Evolutionary conservation across 2,888 invertebrate genomes (phyloP).

Genomic region (Tetramorium bicarinatum): DNA sequence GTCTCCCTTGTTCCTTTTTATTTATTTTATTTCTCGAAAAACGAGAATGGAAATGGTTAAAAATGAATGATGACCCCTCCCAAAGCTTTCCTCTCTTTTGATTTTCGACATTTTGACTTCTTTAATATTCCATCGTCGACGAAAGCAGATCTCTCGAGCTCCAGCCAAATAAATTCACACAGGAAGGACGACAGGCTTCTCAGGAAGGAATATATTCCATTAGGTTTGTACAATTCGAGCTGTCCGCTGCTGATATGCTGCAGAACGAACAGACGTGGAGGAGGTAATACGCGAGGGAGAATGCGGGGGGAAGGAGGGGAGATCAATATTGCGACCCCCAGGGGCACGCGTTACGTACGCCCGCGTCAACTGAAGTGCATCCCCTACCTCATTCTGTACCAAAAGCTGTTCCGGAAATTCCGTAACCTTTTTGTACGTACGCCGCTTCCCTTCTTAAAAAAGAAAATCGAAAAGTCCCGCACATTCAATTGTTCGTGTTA

Average conservation of each 20-base stretch:
- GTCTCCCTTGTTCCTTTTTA: neutral
- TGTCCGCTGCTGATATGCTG: conserved; percentile 65
- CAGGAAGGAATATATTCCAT: conserved; percentile 49
- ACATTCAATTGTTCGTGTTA: neutral
- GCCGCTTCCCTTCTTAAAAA: neutral
- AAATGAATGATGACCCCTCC: neutral
- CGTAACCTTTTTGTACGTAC: conserved; percentile 25
- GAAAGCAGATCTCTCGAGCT: neutral
- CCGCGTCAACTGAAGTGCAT: conserved; percentile 72
- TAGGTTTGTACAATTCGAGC: conserved; percentile 61
- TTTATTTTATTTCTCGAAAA: neutral
- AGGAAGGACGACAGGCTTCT: conserved; percentile 45
- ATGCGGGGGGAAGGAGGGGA: conserved; percentile 66
- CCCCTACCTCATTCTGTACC: conserved; percentile 29
- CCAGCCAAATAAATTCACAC: neutral
- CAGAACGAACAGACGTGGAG: conserved; percentile 39
- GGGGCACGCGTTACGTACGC: conserved; percentile 76
- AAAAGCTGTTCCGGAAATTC: conserved; percentile 47
- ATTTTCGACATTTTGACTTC: neutral
- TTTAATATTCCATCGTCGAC: conserved; percentile 27
- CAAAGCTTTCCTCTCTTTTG: neutral
- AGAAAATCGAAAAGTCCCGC: conserved; percentile 10
- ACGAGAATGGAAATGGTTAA: neutral
- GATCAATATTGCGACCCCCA: conserved; percentile 81
- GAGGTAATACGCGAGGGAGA: conserved; percentile 46